phyloP scores from a whole-genome alignment of 2,113 vertebrate species.

The Pachypanchax playfairii region DNA sequence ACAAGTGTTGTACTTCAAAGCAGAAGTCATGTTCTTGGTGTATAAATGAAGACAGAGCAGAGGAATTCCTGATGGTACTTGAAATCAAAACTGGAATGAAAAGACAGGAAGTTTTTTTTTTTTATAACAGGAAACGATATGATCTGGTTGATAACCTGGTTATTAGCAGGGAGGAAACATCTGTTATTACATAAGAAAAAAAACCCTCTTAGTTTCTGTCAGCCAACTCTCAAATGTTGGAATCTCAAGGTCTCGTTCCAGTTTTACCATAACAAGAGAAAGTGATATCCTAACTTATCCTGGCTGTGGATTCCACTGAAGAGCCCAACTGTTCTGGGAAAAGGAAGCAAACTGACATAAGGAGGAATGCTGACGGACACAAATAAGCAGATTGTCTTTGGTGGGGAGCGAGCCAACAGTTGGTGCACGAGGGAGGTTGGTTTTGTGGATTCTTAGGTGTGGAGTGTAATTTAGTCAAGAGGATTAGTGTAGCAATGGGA shows the following conservation, averaged over 20 bases:
- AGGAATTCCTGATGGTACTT: slow-evolving; percentile 62
- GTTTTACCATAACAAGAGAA: slow-evolving; percentile 32
- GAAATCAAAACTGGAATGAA: slow-evolving; percentile 56
- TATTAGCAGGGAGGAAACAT: slow-evolving; percentile 27
- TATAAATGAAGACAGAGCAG: slow-evolving; percentile 13
- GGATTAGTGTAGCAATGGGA: slow-evolving; percentile 78
- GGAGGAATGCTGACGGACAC: slow-evolving; percentile 76
- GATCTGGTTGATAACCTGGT: slow-evolving; percentile 45
- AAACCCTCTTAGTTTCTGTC: neutral
- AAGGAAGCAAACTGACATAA: slow-evolving; percentile 58
- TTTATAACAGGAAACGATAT: slow-evolving; percentile 37
- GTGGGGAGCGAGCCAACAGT: slow-evolving; percentile 67
- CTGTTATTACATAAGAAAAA: slow-evolving; percentile 30
- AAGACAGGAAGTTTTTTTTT: slow-evolving; percentile 48
- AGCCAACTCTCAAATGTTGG: neutral
- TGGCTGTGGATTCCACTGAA: slow-evolving; percentile 38
- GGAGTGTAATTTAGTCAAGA: slow-evolving; percentile 79
- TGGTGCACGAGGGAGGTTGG: slow-evolving; percentile 70
- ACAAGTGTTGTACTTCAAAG: slow-evolving; percentile 22
- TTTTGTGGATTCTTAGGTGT: slow-evolving; percentile 72
- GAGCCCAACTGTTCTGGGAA: slow-evolving; percentile 69
- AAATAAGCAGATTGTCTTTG: slow-evolving; percentile 76
- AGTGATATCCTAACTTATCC: slow-evolving; percentile 34
- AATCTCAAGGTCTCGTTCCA: slow-evolving; percentile 21
- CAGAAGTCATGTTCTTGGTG: neutral